These are phyloP conservation scores for Gymnothorax reevesii DNA, from an alignment of 2,797 vertebrate species.

Conservation along the genomic window DNA sequence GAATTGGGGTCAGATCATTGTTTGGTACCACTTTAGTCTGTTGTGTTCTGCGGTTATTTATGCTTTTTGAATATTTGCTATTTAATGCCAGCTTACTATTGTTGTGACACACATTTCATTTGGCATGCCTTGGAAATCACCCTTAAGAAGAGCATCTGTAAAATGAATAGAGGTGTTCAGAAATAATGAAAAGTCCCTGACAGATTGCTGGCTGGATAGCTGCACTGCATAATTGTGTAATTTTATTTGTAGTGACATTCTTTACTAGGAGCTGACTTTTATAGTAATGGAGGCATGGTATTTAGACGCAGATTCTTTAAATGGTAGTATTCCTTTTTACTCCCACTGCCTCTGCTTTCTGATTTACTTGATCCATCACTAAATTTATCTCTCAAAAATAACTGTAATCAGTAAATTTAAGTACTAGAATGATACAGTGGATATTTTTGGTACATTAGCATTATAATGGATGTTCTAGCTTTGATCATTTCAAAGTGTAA, in stretches of 20 bases:
- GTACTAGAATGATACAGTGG: neutral
- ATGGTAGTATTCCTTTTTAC: conserved; percentile 22
- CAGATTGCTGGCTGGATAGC: neutral
- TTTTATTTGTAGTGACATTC: neutral
- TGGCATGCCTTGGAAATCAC: neutral
- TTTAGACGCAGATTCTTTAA: neutral
- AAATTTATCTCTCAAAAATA: neutral
- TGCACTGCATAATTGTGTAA: neutral
- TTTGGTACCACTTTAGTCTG: too few relatives aligned
- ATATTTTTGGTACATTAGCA: neutral
- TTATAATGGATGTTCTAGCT: neutral
- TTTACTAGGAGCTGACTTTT: neutral
- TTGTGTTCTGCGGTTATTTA: neutral
- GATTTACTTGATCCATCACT: neutral
- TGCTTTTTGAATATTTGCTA: neutral
- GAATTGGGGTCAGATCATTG: too few relatives aligned
- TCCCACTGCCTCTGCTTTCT: conserved; percentile 31
- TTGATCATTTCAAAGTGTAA: neutral
- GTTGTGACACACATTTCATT: too few relatives aligned
- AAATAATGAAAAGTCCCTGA: neutral
- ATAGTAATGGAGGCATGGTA: neutral
- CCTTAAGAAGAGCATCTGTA: neutral
- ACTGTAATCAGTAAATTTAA: neutral
- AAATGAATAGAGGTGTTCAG: neutral
- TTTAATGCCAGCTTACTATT: neutral